Evolutionary conservation across 2,888 invertebrate genomes (phyloP).

Genomic region (Drosophila siamana): DNA sequence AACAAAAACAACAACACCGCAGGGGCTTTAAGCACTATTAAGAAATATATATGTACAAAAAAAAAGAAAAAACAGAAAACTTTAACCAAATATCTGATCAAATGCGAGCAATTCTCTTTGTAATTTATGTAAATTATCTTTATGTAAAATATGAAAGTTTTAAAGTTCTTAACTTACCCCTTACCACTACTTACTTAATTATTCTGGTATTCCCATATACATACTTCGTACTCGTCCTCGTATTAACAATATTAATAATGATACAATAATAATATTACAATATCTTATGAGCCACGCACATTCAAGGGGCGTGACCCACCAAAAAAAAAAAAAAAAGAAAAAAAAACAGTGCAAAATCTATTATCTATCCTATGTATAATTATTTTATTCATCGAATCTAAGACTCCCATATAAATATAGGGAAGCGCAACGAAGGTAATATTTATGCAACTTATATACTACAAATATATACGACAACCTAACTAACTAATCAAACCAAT

Average conservation of each 20-base stretch:
- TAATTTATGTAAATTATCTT: conserved; percentile 65
- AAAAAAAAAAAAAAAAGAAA: no score
- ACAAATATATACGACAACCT: conserved; percentile 12
- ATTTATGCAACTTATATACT: conserved; percentile 60
- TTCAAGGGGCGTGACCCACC: conserved; percentile 5
- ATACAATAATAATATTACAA: conserved; percentile 26
- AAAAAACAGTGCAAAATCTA: conserved; percentile 39
- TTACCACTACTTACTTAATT: conserved; percentile 25
- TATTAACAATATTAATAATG: conserved; percentile 9
- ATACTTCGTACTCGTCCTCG: conserved; percentile 22
- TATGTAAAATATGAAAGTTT: conserved; percentile 63
- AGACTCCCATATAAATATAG: conserved; percentile 34
- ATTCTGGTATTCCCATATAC: conserved; percentile 38
- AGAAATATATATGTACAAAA: neutral
- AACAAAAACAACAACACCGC: conserved; percentile 76
- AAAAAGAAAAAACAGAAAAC: neutral
- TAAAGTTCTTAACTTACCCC: conserved; percentile 31
- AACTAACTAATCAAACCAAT: conserved; percentile 18
- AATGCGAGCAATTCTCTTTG: conserved; percentile 42
- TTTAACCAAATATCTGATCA: conserved; percentile 5
- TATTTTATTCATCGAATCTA: conserved; percentile 32
- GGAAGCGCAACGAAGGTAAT: conserved; percentile 66
- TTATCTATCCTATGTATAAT: conserved; percentile 46
- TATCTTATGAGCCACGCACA: conserved; percentile 24
- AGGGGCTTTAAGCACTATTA: conserved; percentile 65